Evolutionary conservation across 1,140 invertebrate species (phyloP), one percentile per base, ranked within the genome.

Genomic region (Conus betulinus): DNA sequence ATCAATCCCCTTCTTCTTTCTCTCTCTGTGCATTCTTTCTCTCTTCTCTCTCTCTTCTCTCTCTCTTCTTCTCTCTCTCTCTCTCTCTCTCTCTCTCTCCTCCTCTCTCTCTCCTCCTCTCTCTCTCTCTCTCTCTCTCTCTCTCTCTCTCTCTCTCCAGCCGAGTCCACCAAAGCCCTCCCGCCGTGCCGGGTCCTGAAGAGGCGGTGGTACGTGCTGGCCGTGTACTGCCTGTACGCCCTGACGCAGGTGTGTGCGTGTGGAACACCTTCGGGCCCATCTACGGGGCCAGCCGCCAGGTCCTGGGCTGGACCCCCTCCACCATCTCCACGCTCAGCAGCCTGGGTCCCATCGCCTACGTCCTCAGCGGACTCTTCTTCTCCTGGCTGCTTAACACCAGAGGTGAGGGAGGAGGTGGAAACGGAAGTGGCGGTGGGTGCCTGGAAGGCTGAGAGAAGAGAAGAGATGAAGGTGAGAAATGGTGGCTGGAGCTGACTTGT

Each of bases 241-340:
- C 51, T 84, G 27, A 87, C 84, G 5, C 90, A 92, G 83, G 85
- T 60, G 74, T 60, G 74, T 27, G 57, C 17, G 89, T 96, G 23
- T 96, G 96, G 95, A 96, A 96, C 90, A 96, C 96, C 23, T 96
- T 95, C 95, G 95, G 95, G 57, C 96, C 96, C 15, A 95, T 96
- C 71, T 93, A 95, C 8, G 89, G 91, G 55, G 94, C 95, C 17
- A 93, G 92, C n/a, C 89, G 95, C 55, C 85, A 89, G 84, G 95
- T 95, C 17, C 96, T 95, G 92, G 95, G 91, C 5, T 96, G 96
- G 96, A 89, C 91, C 23, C 92, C 94, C 84, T 93, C 92, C 0
- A 93, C 94, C 6, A 93, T 96, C 87, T 95, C 96, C 27, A 90
- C 96, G 86, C 93, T 96, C 7, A 95, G 94, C 51, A 95, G 95